Conservation (phyloP, 64 coral and sea anemone species). For the Porites australiensis region DNA sequence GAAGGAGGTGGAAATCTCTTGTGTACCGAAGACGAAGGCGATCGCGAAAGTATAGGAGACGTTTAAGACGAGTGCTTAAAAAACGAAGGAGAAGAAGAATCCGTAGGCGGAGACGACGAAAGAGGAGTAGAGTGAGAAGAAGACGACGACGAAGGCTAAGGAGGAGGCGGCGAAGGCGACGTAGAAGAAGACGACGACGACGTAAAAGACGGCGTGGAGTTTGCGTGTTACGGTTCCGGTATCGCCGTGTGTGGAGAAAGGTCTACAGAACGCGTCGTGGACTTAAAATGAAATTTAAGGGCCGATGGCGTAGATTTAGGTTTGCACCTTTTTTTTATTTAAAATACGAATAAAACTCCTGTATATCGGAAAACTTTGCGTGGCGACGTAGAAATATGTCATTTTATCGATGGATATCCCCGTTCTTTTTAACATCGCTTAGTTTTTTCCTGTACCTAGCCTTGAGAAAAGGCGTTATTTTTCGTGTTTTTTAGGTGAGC, state of each 20-base stretch:
- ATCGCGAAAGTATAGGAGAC: background rate
- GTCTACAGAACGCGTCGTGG: background rate
- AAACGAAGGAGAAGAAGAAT: background rate
- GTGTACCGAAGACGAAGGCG: background rate
- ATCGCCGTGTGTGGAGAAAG: background rate
- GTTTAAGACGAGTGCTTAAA: background rate
- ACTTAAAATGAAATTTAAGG: background rate
- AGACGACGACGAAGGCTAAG: slow-evolving; percentile 7
- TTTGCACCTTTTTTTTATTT: background rate
- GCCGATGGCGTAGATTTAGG: background rate
- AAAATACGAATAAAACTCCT: no score
- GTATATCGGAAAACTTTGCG: no score
- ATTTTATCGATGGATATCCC: no score
- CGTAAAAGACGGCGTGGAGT: slow-evolving; percentile 2
- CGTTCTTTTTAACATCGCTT: no score
- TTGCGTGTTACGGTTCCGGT: slow-evolving; percentile 10
- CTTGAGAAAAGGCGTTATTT: no score
- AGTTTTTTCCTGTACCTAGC: no score
- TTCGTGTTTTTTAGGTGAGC: no score
- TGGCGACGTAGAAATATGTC: no score
- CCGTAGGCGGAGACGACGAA: slow-evolving; percentile 4
- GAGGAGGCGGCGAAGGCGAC: background rate
- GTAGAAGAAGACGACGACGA: background rate
- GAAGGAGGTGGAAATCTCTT: background rate
- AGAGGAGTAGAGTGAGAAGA: background rate